Percentiles rank a stretch among this genome's conserved stretches.
Evolutionary conservation across 2,888 invertebrate species (phyloP).

Genomic region (Actias luna): DNA sequence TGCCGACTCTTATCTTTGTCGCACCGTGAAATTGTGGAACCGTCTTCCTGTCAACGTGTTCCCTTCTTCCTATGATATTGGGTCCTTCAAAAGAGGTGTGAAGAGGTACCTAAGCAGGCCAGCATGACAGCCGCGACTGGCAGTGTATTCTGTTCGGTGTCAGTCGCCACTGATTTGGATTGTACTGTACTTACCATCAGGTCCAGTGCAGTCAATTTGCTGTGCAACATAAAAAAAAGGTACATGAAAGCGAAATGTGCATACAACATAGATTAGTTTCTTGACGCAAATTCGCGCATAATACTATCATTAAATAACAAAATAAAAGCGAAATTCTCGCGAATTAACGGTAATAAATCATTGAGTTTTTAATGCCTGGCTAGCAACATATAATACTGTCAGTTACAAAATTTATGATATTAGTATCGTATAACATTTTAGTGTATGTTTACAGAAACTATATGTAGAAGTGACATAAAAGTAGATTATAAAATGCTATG

Average conservation of each 20-base stretch:
- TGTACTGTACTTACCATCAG: too few species aligned
- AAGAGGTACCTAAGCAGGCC: too few species aligned
- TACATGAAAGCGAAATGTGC: background rate
- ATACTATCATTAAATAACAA: conserved; percentile 50
- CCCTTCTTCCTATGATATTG: too few species aligned
- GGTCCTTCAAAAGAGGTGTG: too few species aligned
- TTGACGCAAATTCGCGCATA: conserved; percentile 56
- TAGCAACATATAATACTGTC: conserved; percentile 7
- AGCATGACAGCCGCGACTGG: too few species aligned
- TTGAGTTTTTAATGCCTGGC: conserved; percentile 19
- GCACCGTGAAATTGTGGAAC: too few species aligned
- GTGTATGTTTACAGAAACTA: background rate
- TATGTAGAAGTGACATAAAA: background rate
- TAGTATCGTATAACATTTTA: background rate
- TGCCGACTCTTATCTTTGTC: too few species aligned
- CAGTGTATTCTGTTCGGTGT: too few species aligned
- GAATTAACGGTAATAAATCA: conserved; percentile 32
- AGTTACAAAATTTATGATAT: conserved; percentile 6
- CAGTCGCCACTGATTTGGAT: too few species aligned
- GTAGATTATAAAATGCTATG: background rate
- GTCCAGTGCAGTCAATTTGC: too few species aligned
- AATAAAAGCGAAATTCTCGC: conserved; percentile 41
- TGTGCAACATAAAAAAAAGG: too few species aligned
- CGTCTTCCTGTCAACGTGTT: too few species aligned
- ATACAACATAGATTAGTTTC: background rate